These are phyloP conservation scores for Leptosomus discolor DNA, from an alignment of 2,113 vertebrate species.

Conservation along the genomic window DNA sequence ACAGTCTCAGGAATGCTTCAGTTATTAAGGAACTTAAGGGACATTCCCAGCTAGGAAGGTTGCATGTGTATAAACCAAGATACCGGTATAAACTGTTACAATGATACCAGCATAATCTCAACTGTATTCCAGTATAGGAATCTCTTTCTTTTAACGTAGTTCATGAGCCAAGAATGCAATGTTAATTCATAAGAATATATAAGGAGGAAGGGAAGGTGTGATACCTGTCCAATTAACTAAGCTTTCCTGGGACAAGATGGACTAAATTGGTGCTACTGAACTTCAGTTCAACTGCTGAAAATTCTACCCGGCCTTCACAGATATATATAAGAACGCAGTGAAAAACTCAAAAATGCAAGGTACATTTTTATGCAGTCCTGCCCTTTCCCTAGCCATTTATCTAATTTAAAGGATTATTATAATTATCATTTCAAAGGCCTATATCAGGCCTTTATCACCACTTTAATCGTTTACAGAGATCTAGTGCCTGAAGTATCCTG, in stretches of 20 bases:
- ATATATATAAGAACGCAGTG: not conserved
- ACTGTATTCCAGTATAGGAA: not conserved
- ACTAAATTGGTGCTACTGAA: not conserved
- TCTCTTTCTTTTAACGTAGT: not conserved
- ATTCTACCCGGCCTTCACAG: not conserved
- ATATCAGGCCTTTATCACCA: not conserved
- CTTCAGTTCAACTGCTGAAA: not conserved
- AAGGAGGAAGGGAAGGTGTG: not conserved
- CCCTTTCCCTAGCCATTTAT: not conserved
- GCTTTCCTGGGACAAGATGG: not conserved
- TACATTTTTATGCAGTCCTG: not conserved
- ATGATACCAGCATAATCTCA: not conserved
- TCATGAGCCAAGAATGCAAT: not conserved
- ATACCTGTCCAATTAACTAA: not conserved
- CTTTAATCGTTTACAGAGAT: not conserved
- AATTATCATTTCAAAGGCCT: not conserved
- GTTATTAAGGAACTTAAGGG: not conserved
- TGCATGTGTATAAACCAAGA: not conserved
- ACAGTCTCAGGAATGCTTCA: not conserved
- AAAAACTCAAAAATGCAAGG: not conserved
- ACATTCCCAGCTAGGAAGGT: not conserved
- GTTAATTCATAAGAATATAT: not conserved
- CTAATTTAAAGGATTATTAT: not conserved
- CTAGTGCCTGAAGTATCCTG: not conserved
- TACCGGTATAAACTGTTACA: not conserved